Evolutionary conservation across 1,140 invertebrate genomes (phyloP).

Genomic region (Centruroides sculpturatus): DNA sequence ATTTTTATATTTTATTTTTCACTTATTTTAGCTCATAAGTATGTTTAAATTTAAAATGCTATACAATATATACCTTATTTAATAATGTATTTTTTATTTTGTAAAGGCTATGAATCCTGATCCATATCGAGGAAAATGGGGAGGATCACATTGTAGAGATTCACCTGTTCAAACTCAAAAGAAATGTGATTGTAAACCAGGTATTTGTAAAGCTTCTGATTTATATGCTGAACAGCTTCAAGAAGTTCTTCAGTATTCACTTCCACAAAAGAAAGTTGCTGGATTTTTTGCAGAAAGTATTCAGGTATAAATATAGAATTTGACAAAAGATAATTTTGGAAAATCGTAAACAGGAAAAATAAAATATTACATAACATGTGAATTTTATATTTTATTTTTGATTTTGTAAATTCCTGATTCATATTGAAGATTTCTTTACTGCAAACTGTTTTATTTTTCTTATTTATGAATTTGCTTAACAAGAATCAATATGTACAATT

Average conservation of each 20-base stretch:
- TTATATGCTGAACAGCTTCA: slow-evolving; percentile 70
- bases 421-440: no score
- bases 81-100: slow-evolving; percentile 8
- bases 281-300: slow-evolving; percentile 89
- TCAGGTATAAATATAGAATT: slow-evolving; percentile 40
- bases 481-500: no score
- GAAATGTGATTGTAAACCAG: slow-evolving; percentile 45
- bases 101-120: slow-evolving; percentile 73
- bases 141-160: slow-evolving; percentile 70
- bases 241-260: slow-evolving; percentile 55
- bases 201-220: slow-evolving; percentile 50
- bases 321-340: no score
- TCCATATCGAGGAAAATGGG: slow-evolving; percentile 75
- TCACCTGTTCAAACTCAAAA: slow-evolving; percentile 57
- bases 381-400: no score
- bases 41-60: not conserved
- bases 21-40: not conserved
- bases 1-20: slow-evolving; percentile 1
- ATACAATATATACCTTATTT: not conserved
- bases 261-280: slow-evolving; percentile 59
- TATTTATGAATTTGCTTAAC: no score
- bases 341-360: no score
- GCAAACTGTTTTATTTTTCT: no score
- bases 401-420: no score
- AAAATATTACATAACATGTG: no score